Base-by-base conservation (phyloP, 2,113 vertebrate species). In the Pseudopodoces humilis region DNA sequence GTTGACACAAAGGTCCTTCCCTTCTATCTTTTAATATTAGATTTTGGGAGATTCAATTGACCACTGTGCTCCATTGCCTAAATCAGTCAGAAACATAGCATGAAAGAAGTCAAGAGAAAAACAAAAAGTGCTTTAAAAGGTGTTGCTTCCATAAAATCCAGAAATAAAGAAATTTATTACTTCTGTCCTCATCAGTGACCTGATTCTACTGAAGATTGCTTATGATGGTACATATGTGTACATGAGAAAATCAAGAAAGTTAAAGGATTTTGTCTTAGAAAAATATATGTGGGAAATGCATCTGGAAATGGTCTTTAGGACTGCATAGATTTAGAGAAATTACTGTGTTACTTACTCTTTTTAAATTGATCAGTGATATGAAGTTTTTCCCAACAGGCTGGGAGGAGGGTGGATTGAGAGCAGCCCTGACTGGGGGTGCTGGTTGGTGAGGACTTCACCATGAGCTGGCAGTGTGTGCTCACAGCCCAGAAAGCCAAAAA, bases 81-180 rank as follows among this genome's bases (percentile, higher is more conserved):
- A 75, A 97, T 96, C 96, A 96, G 91, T 93, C 88, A 88, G 92
- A 77, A 94, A 95, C 78, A 64, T 53, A 94, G 39, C 74, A 97
- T 41, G 71, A 95, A 97, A 95, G 83, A 95, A 96, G 95, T 92
- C 77, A 97, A 97, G 81, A 68, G 33, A 91, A 97, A 93, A 53
- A 94, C 39, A 39, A 43, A 31, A 33, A 90, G 35, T 33, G 92
- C 93, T 97, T 97, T 96, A 96, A 97, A 96, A 96, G 74, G 47
- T 95, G 81, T 95, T 93, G 56, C 81, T 97, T 97, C 88, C 77
- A 95, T 96, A 96, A 96, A 97, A 97, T 77, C 89, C 92, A 96
- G 88, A 95, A 76, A 97, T 94, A 96, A 97, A 97, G 87, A 96
- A 86, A 95, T 95, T 50, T 96, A 96, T 97, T 97, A 78, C 94